phyloP scores from a whole-genome alignment of 2,113 vertebrate species.

The Natator depressus region DNA sequence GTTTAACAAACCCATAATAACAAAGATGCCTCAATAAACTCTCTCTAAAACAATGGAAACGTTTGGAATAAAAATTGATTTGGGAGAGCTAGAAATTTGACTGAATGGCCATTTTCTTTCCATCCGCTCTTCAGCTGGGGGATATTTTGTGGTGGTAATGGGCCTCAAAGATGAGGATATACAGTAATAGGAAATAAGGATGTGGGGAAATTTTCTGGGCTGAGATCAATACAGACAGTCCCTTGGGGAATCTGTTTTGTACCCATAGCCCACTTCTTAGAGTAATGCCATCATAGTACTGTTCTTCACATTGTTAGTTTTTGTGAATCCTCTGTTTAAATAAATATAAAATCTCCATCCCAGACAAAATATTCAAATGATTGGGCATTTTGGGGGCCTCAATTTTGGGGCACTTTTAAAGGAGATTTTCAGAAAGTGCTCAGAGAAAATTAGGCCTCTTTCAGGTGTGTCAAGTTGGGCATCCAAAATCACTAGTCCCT shows the following conservation, averaged over 20 bases:
- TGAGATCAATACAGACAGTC: background rate
- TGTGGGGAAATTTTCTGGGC: background rate
- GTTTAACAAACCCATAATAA: background rate
- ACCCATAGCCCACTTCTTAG: background rate
- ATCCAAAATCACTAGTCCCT: background rate
- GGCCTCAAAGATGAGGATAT: background rate
- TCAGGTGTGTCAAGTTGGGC: background rate
- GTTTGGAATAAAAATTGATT: background rate
- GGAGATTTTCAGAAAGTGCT: background rate
- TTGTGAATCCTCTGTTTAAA: background rate
- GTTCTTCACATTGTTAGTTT: background rate
- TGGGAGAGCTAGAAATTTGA: background rate
- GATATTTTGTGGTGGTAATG: background rate
- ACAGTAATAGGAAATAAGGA: rapidly evolving
- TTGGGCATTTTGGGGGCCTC: background rate
- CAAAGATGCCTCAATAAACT: background rate
- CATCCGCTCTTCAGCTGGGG: background rate
- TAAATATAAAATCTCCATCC: background rate
- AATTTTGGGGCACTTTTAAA: background rate
- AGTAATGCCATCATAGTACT: background rate
- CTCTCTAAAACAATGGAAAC: background rate
- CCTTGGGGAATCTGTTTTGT: background rate
- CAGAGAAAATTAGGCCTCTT: background rate
- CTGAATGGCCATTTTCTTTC: background rate
- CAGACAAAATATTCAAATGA: background rate